Evolutionary conservation across 2,113 vertebrate genomes (phyloP).

Genomic region (Corythaixoides concolor): DNA sequence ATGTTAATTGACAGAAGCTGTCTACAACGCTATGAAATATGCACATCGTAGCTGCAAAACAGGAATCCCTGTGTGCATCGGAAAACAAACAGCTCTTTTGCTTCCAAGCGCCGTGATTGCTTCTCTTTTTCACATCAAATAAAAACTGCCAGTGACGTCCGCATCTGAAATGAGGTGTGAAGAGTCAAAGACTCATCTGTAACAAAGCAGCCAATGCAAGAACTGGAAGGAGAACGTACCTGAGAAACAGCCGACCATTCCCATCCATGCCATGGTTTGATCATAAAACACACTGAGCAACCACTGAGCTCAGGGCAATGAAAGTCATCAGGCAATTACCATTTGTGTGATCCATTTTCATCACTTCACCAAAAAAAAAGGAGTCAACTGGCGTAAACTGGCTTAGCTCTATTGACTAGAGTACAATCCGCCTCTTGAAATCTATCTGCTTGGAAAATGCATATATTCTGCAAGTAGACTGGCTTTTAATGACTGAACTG

Average conservation of each 20-base stretch:
- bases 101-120: neutral
- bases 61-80: conserved; percentile 51
- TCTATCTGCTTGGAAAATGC: neutral
- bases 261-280: neutral
- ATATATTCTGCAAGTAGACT: neutral
- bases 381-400: neutral
- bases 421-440: neutral
- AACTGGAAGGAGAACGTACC: neutral
- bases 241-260: neutral
- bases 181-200: neutral
- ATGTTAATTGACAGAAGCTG: conserved; percentile 50
- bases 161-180: neutral
- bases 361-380: neutral
- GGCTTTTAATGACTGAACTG: neutral
- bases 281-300: neutral
- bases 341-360: conserved; percentile 22
- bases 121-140: conserved; percentile 28
- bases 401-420: neutral
- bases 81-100: conserved; percentile 36
- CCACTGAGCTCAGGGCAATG: neutral
- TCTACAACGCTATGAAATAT: conserved; percentile 36
- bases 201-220: neutral
- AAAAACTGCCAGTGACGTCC: neutral
- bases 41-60: conserved; percentile 8
- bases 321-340: conserved; percentile 24